Percentiles rank a stretch among this genome's conserved stretches.
These are phyloP conservation scores for Brienomyrus longianalis DNA, from an alignment of 2,113 vertebrate genomes.

Conservation along the genomic window DNA sequence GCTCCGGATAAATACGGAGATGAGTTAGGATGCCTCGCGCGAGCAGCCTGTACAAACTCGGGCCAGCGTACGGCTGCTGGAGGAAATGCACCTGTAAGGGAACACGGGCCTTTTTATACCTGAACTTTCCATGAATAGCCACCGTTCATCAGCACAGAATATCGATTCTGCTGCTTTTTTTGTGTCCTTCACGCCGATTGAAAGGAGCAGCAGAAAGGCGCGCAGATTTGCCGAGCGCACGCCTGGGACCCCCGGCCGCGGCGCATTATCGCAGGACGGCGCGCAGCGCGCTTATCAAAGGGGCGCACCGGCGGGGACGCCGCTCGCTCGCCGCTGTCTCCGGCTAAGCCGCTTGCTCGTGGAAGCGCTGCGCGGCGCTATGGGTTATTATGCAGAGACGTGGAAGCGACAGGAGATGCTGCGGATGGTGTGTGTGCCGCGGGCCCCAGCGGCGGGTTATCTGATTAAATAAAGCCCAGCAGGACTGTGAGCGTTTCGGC, in stretches of 20 bases:
- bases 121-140: constrained; percentile 29
- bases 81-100: background rate
- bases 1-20: background rate
- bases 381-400: constrained; percentile 44
- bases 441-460: constrained; percentile 58
- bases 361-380: constrained; percentile 48
- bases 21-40: background rate
- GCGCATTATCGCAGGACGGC: constrained; percentile 24
- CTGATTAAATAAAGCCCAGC: constrained; percentile 57
- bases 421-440: constrained; percentile 41
- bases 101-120: constrained; percentile 30
- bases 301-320: constrained; percentile 41
- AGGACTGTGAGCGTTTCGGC: constrained; percentile 38
- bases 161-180: constrained; percentile 49
- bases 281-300: constrained; percentile 29
- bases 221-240: constrained; percentile 31
- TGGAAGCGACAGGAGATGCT: constrained; percentile 40
- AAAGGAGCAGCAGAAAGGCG: constrained; percentile 38
- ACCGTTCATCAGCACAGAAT: constrained; percentile 56
- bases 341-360: constrained; percentile 52
- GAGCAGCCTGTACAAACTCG: background rate
- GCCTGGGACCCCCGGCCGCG: constrained; percentile 24
- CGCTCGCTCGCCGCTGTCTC: constrained; percentile 54
- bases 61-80: background rate
- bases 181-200: constrained; percentile 55